Conservation (phyloP, 2,113 vertebrate species). For the Hymenochirus boettgeri region DNA sequence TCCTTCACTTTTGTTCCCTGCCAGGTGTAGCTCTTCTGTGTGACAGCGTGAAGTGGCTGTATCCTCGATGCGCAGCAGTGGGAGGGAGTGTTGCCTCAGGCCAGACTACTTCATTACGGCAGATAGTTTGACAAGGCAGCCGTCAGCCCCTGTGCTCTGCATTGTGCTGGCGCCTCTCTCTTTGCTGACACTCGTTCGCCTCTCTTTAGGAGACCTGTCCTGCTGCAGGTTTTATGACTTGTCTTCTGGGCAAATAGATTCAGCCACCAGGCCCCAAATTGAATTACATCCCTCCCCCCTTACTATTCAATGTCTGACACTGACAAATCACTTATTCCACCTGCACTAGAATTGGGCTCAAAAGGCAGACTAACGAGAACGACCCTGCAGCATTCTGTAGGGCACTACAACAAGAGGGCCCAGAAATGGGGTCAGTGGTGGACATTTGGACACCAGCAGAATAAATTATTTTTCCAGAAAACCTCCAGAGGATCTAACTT, state of each 20-base stretch:
- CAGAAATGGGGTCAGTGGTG: conserved; percentile 36
- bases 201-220: conserved; percentile 40
- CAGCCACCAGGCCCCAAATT: conserved; percentile 41
- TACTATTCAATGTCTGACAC: conserved; percentile 29
- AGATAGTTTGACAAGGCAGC: conserved; percentile 52
- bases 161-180: conserved; percentile 40
- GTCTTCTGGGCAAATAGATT: conserved; percentile 42
- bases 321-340: conserved; percentile 42
- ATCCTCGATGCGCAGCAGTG: conserved; percentile 2
- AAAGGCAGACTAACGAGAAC: conserved; percentile 35
- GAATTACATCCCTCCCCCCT: conserved; percentile 28
- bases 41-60: conserved; percentile 39
- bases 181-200: conserved; percentile 25
- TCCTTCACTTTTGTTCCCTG: conserved; percentile 11
- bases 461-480: background rate
- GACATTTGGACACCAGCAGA: conserved; percentile 25
- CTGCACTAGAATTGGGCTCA: conserved; percentile 27
- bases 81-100: conserved; percentile 47
- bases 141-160: conserved; percentile 40
- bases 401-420: background rate
- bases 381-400: conserved; percentile 26
- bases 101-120: conserved; percentile 57
- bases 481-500: background rate
- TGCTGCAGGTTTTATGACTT: conserved; percentile 42
- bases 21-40: conserved; percentile 35